These are phyloP conservation scores for Sogatella furcifera DNA, from an alignment of 1,140 invertebrate species.

Conservation along the genomic window DNA sequence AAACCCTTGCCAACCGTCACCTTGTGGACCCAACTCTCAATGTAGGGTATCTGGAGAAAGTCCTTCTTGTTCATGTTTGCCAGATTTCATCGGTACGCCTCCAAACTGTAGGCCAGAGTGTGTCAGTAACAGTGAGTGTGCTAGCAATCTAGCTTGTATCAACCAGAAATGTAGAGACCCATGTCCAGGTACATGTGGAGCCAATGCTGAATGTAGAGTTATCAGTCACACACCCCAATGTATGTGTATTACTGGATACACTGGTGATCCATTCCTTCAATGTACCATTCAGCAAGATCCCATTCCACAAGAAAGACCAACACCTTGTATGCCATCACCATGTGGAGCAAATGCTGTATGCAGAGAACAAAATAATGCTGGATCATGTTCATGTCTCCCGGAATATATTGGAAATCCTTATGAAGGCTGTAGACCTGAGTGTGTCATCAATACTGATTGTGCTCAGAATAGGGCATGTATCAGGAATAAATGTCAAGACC, in stretches of 20 bases:
- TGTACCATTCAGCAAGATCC: constrained; percentile 34
- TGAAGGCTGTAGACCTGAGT: constrained; percentile 59
- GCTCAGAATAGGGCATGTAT: constrained; percentile 56
- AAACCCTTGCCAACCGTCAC: constrained; percentile 44
- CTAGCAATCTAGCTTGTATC: constrained; percentile 48
- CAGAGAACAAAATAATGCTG: constrained; percentile 51
- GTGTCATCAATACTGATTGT: constrained; percentile 59
- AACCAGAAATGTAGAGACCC: constrained; percentile 57
- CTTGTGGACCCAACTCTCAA: constrained; percentile 57
- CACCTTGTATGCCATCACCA: constrained; percentile 54
- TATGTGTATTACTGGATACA: constrained; percentile 43
- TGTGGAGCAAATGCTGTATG: constrained; percentile 59
- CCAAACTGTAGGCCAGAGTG: constrained; percentile 56
- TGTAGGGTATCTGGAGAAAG: constrained; percentile 46
- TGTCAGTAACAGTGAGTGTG: constrained; percentile 49
- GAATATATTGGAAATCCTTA: constrained; percentile 35
- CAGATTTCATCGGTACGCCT: constrained; percentile 46
- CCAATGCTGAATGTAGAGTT: constrained; percentile 51
- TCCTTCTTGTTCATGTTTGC: constrained; percentile 51
- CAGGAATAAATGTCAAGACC: constrained; percentile 58
- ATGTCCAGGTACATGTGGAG: constrained; percentile 50
- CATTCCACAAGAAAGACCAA: constrained; percentile 19
- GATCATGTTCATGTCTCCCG: constrained; percentile 50
- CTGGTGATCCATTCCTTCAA: constrained; percentile 48
- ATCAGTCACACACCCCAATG: constrained; percentile 53